These are phyloP conservation scores for Labrus mixtus DNA, from an alignment of 2,113 vertebrate genomes.

Conservation along the genomic window DNA sequence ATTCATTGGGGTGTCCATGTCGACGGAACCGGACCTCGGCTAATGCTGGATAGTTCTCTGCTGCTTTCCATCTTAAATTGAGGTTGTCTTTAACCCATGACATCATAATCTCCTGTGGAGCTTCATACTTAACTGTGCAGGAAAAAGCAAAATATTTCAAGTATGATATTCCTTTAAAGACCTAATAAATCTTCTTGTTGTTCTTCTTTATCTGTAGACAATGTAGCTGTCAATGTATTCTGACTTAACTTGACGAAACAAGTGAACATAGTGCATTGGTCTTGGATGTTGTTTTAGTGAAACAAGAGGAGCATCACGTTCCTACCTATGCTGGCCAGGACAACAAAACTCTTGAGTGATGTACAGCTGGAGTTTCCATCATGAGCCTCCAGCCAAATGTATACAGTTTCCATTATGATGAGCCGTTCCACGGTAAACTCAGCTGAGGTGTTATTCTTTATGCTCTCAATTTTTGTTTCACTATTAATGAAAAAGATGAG, in stretches of 20 bases:
- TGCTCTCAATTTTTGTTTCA: fast-evolving
- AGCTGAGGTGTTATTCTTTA: fast-evolving
- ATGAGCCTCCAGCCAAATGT: slow-evolving; percentile 66
- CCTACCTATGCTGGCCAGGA: slow-evolving; percentile 62
- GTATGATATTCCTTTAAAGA: not conserved
- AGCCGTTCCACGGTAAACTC: fast-evolving
- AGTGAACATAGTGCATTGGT: too few relatives aligned
- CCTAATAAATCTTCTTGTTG: not conserved
- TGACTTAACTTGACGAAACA: too few relatives aligned
- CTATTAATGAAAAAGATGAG: slow-evolving; percentile 8
- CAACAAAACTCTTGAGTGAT: slow-evolving; percentile 48
- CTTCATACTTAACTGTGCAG: slow-evolving; percentile 73
- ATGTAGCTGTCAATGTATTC: too few relatives aligned
- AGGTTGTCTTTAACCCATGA: slow-evolving; percentile 62
- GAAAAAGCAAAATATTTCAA: slow-evolving; percentile 7
- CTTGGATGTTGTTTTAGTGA: too few relatives aligned
- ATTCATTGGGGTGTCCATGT: not conserved
- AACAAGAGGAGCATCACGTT: not conserved
- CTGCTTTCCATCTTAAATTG: slow-evolving; percentile 53
- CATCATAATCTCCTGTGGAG: slow-evolving; percentile 49
- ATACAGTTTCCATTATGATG: fast-evolving
- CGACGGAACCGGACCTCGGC: slow-evolving; percentile 57
- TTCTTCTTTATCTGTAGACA: not conserved
- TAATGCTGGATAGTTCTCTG: slow-evolving; percentile 12
- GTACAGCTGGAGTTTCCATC: slow-evolving; percentile 35